phyloP scores from a whole-genome alignment of 2,888 invertebrate species.

The Thymelicus acteon region DNA sequence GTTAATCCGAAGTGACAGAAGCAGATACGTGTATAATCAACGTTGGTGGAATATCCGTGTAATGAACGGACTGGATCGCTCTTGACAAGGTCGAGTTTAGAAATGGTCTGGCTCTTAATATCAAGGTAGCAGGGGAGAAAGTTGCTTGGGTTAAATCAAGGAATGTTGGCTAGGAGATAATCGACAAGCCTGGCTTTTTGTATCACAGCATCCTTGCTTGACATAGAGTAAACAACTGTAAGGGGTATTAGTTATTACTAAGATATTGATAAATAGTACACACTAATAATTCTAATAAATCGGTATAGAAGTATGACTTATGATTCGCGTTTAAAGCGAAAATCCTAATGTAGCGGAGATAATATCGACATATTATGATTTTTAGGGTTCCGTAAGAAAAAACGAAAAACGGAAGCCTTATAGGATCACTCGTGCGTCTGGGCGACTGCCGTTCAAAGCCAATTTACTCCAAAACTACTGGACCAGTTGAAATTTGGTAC shows the following conservation, averaged over 20 bases:
- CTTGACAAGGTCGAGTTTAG: conserved; percentile 12
- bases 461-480: too few relatives aligned
- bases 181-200: conserved; percentile 31
- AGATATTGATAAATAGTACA: not conserved
- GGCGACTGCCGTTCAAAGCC: too few relatives aligned
- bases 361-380: too few relatives aligned
- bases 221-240: conserved; percentile 12
- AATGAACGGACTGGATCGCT: conserved; percentile 21
- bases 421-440: too few relatives aligned
- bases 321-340: too few relatives aligned
- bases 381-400: too few relatives aligned
- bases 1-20: conserved; percentile 36
- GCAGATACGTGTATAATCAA: conserved; percentile 24
- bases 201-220: conserved; percentile 27
- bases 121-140: conserved; percentile 5
- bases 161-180: conserved; percentile 21
- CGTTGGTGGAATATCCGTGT: conserved; percentile 33
- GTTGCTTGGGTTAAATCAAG: conserved; percentile 8
- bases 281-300: too few relatives aligned
- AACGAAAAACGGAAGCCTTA: too few relatives aligned
- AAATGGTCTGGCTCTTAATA: conserved; percentile 10
- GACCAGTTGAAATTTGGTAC: too few relatives aligned
- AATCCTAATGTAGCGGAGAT: too few relatives aligned
- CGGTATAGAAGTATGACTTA: too few relatives aligned
- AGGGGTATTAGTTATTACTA: conserved; percentile 1